Percentiles rank a stretch among this genome's conserved stretches.
These are phyloP conservation scores for Acromyrmex charruanus DNA, from an alignment of 1,140 invertebrate genomes.

Conservation along the genomic window DNA sequence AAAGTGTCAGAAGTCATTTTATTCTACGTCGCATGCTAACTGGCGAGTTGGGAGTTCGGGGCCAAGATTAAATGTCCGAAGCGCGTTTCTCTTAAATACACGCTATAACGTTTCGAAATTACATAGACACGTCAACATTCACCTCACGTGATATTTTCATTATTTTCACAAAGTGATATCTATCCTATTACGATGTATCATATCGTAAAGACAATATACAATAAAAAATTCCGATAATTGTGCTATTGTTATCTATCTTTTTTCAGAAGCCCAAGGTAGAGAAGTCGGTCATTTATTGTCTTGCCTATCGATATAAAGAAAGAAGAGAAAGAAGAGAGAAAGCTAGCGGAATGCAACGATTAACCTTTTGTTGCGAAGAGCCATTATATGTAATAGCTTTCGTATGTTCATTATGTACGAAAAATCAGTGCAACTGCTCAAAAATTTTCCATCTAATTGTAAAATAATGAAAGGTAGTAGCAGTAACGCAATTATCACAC, in stretches of 20 bases:
- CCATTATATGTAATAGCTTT: background rate
- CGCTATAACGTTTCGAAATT: constrained; percentile 39
- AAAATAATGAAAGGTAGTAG: background rate
- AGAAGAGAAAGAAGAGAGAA: background rate
- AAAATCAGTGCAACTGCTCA: background rate
- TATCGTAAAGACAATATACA: background rate
- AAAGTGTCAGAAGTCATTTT: constrained; percentile 56
- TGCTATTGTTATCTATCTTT: background rate
- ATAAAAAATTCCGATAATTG: background rate
- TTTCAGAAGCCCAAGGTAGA: background rate
- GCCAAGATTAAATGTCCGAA: constrained; percentile 42
- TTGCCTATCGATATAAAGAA: background rate
- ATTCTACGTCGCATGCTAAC: constrained; percentile 50
- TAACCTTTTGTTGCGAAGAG: background rate
- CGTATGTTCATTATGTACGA: constrained; percentile 8
- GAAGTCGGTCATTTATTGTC: constrained; percentile 6
- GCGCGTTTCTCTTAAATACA: constrained; percentile 41
- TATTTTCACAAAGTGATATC: background rate
- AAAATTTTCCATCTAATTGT: background rate
- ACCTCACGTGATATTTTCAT: constrained; percentile 31
- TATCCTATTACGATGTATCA: background rate
- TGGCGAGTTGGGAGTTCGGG: constrained; percentile 20
- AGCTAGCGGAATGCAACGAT: background rate
- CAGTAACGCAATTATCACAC: background rate
- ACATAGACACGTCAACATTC: background rate